Percentiles rank a stretch among this genome's conserved stretches.
Conservation (phyloP, 2,888 invertebrate genomes). For the Coelopa pilipes region DNA sequence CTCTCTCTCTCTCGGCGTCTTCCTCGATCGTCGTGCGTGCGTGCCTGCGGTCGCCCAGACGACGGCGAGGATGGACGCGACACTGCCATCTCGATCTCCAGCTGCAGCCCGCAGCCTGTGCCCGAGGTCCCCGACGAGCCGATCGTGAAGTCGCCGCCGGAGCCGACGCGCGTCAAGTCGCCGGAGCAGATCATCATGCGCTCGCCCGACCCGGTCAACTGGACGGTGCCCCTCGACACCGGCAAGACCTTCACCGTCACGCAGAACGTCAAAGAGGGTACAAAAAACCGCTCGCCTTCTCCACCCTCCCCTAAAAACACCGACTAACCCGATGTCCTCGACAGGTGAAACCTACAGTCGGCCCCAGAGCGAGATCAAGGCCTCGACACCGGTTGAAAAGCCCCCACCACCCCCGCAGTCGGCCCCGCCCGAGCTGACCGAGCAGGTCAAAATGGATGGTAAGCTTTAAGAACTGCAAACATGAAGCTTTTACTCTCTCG, state of each 20-base stretch:
- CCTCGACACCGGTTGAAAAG: constrained; percentile 75
- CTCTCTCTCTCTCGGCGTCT: constrained; percentile 14
- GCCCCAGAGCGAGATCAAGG: constrained; percentile 89
- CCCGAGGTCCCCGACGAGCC: constrained; percentile 70
- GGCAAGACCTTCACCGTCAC: constrained; percentile 94
- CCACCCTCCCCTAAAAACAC: too few species aligned
- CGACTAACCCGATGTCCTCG: not conserved
- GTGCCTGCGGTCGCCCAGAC: constrained; percentile 51
- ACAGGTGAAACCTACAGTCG: constrained; percentile 83
- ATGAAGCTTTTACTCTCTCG: constrained; percentile 38
- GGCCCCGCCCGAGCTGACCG: constrained; percentile 74
- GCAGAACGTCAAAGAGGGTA: constrained; percentile 87
- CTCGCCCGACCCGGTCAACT: constrained; percentile 93
- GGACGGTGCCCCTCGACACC: constrained; percentile 93
- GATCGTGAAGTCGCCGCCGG: constrained; percentile 91
- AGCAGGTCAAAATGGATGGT: constrained; percentile 71
- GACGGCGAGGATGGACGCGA: constrained; percentile 63
- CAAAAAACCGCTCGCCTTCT: too few species aligned
- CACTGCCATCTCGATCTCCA: constrained; percentile 63
- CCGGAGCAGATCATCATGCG: constrained; percentile 93
- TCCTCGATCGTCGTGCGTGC: not conserved
- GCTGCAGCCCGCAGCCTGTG: constrained; percentile 63
- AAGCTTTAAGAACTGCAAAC: constrained; percentile 62
- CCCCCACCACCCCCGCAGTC: constrained; percentile 75
- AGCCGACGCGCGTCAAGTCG: constrained; percentile 92